Evolutionary conservation across 2,113 vertebrate genomes (phyloP).

Genomic region (Dipodomys stephensi): DNA sequence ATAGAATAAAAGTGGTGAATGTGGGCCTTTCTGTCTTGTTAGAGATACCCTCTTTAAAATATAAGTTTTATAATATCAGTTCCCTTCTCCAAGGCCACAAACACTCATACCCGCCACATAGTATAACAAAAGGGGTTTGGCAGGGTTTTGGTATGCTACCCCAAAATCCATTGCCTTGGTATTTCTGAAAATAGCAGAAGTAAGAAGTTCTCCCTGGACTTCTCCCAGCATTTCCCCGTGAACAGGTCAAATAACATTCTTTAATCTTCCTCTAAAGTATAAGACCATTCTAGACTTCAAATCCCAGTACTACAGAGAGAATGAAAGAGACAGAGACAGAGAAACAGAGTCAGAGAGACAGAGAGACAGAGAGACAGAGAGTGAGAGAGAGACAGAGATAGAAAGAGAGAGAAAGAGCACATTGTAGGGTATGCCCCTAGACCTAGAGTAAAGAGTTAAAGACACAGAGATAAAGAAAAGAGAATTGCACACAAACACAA

Average conservation of each 20-base stretch:
- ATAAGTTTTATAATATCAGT: background rate
- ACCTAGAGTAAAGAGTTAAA: background rate
- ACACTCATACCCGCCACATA: background rate
- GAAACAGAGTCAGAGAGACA: too few species aligned
- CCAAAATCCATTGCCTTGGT: background rate
- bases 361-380: too few species aligned
- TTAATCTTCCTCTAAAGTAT: background rate
- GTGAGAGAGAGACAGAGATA: too few species aligned
- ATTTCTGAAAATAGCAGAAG: background rate
- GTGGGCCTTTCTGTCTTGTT: background rate
- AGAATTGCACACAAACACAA: background rate
- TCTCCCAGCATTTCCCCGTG: background rate
- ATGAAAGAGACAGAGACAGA: background rate
- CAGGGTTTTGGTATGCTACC: background rate
- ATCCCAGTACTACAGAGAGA: too few species aligned
- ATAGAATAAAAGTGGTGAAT: background rate
- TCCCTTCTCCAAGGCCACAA: background rate
- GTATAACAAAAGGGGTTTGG: background rate
- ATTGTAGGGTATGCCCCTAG: too few species aligned
- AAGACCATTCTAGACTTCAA: background rate
- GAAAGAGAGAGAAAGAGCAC: too few species aligned
- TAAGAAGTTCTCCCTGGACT: background rate
- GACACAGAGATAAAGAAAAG: background rate
- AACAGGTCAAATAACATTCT: background rate
- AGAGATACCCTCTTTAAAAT: constrained; percentile 3